Base-by-base conservation (phyloP, 2,113 vertebrate genomes). In the Chrysemys picta region DNA sequence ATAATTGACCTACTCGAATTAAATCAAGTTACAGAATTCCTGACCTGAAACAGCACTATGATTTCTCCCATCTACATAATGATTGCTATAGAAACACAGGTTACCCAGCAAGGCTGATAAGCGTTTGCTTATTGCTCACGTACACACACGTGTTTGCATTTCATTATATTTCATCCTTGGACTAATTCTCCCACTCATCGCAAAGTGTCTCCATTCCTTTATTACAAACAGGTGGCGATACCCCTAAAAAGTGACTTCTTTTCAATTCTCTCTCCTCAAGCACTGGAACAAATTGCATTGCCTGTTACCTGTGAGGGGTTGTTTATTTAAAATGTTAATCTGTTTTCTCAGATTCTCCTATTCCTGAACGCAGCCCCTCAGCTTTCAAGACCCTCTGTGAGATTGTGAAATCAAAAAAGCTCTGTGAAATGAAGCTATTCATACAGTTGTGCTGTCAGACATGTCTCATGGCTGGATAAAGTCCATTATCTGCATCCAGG, bases 371-470 rank as follows among this genome's bases (percentile, higher is more conserved):
- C 0, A 86, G 84, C 92, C 78, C 82, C 72, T 59, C 97, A 99
- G 99, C 99, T 49, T 99, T 99, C 24, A 98, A 99, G 94, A 97
- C 98, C 3, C 99, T 99, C 98, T 99, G 99, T 54, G 98, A 99
- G 97, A 99, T 99, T 99, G 99, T 99, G 87, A 99, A 99, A 93
- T 99, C 99, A 91, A 99, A 99, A 96, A 98, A 99, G 90, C 98
- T 99, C 56, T 99, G 99, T 84, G 99, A 99, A 96, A 99, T 98
- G 97, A 99, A 99, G 96, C 98, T 99, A 65, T 99, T 99, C 97
- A 98, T 98, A 80, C 98, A 99, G 96, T 99, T 99, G 97, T 99
- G 99, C 98, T 99, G 99, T 97, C 98, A 98, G 81, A 99, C 99
- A 16, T 99, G 99, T 97, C 98, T 99, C 94, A 98, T 99, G 98